Evolutionary conservation across 2,888 invertebrate genomes (phyloP), one percentile per base, ranked within the genome.

Genomic region (Ischnura elegans): DNA sequence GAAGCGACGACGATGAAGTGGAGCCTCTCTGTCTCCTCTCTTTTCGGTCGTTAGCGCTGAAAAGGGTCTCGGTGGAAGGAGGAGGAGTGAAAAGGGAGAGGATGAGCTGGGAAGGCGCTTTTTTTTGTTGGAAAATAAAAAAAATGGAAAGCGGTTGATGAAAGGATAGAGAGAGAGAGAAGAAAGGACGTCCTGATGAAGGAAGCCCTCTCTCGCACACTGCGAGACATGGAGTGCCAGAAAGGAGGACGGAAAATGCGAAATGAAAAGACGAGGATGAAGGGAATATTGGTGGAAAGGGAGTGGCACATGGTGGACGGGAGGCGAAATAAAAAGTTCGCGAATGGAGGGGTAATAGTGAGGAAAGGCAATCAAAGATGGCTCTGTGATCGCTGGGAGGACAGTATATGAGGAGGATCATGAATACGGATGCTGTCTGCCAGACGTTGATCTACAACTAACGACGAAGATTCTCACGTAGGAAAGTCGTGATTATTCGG

Each of bases 11-110:
- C 25, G 61, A n/a, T 25, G n/a, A 10, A 76, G 76, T 10, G 76
- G 10, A 29, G 36, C 16, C 76, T 2, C 36, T 29, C 29, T 36
- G 29, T 13, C 76, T 29, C 29, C 29, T n/a, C 61, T 25, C 61
- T n/a, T n/a, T n/a, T 61, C 76, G 36, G 76, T 76, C 76, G 76
- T 76, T 76, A 76, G 76, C 76, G 76, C 29, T 36, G 76, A 36
- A 76, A 76, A 36, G 29, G 76, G 29, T 76, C 36, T n/a, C 36
- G 61, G 8, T 6, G 61, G n/a, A 19, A 1, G n/a, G 61, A 19
- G n/a, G 16, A n/a, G n/a, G n/a, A n/a, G n/a, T 51, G 51, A 19
- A 51, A 61, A 61, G 61, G 61, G n/a, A n/a, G n/a, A 61, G 61
- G n/a, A n/a, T n/a, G 76, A 25, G 61, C 19, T 25, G 47, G 8